A percentile compares a stretch with the other conserved stretches of the same genome.
phyloP scores from a whole-genome alignment of 64 coral and sea anemone genomes.

The Stichodactyla helianthus region DNA sequence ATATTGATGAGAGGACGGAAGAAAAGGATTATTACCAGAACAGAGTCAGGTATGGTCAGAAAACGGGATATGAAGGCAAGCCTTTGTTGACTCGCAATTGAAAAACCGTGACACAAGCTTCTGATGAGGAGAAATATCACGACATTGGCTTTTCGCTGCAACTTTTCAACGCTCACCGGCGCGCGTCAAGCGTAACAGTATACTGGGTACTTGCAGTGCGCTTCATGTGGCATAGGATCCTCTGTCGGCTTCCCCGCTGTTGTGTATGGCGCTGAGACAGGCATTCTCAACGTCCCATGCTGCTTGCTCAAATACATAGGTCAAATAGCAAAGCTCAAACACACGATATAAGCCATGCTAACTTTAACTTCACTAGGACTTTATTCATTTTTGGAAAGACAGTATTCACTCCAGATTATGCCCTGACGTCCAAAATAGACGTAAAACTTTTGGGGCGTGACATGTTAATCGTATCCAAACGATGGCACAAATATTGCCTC shows the following conservation, averaged over 20 bases:
- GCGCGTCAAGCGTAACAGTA: slow-evolving; percentile 4
- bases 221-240: slow-evolving; percentile 3
- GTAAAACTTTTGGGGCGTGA: slow-evolving; percentile 2
- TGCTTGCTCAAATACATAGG: background rate
- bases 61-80: background rate
- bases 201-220: slow-evolving; percentile 5
- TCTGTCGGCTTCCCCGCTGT: slow-evolving; percentile 1
- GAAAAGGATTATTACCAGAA: background rate
- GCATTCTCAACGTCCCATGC: background rate
- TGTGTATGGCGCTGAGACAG: background rate
- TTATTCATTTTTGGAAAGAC: background rate
- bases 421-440: background rate
- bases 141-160: background rate
- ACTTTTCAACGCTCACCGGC: background rate
- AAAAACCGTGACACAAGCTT: background rate
- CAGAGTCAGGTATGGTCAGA: background rate
- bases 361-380: background rate
- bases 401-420: background rate
- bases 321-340: background rate
- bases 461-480: background rate
- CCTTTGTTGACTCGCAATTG: background rate
- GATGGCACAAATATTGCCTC: slow-evolving; percentile 3
- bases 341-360: background rate
- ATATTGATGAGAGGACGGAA: background rate
- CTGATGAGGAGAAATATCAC: background rate